Evolutionary conservation across 1,140 invertebrate species (phyloP).

Genomic region (Calephelis virginiensis): DNA sequence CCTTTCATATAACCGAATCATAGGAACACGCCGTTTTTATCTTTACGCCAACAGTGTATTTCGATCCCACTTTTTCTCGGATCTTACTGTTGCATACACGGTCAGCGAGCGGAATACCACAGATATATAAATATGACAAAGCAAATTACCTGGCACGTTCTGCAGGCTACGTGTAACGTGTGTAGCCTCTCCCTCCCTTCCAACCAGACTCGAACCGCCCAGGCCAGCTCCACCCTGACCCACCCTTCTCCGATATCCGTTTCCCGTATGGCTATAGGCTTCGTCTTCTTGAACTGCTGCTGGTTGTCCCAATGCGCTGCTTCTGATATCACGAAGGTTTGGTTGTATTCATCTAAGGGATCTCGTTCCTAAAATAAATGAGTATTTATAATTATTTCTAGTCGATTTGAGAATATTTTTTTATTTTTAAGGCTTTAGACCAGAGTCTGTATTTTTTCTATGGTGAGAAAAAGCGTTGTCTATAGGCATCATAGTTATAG

Average conservation of each 20-base stretch:
- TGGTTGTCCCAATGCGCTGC: constrained; percentile 86
- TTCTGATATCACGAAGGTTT: constrained; percentile 89
- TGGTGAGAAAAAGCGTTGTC: too few species aligned
- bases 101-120: too few species aligned
- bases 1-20: too few species aligned
- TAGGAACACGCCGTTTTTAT: too few species aligned
- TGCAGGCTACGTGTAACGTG: constrained; percentile 86
- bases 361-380: constrained; percentile 51
- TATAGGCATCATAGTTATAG: too few species aligned
- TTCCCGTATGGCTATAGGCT: constrained; percentile 86
- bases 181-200: constrained; percentile 82
- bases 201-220: constrained; percentile 86
- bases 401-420: too few species aligned
- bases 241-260: constrained; percentile 86
- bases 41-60: too few species aligned
- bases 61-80: too few species aligned
- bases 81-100: too few species aligned
- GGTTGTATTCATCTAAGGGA: constrained; percentile 77
- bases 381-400: neutral
- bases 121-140: too few species aligned
- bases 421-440: too few species aligned
- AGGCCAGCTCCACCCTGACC: constrained; percentile 87
- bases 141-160: constrained; percentile 82
- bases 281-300: constrained; percentile 85
- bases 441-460: too few species aligned